phyloP scores from a whole-genome alignment of 2,113 vertebrate species.

The Pitta sordida region DNA sequence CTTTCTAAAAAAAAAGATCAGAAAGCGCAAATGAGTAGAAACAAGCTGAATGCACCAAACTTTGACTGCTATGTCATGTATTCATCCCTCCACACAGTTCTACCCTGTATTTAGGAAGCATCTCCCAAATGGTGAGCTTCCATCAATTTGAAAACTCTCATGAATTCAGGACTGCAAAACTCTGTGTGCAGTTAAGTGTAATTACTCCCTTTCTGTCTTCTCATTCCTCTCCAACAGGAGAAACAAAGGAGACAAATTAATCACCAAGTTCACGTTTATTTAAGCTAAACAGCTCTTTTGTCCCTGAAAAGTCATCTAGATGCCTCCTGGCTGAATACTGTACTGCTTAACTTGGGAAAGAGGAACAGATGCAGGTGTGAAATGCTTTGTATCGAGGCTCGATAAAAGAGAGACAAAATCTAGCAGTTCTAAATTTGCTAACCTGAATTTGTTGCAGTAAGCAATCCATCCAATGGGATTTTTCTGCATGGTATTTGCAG shows the following conservation, averaged over 20 bases:
- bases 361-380: neutral
- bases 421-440: neutral
- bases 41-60: neutral
- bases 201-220: neutral
- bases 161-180: neutral
- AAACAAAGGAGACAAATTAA: slow-evolving; percentile 16
- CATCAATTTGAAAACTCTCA: neutral
- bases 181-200: neutral
- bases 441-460: neutral
- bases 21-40: neutral
- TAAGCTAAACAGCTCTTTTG: neutral
- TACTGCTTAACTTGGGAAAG: neutral
- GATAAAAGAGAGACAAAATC: neutral
- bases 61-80: neutral
- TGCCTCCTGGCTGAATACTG: neutral
- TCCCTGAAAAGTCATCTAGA: neutral
- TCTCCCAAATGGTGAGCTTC: neutral
- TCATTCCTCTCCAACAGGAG: neutral
- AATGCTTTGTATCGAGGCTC: neutral
- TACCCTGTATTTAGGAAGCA: neutral
- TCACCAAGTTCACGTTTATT: slow-evolving; percentile 16
- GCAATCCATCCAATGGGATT: neutral
- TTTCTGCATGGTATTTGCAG: neutral
- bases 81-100: neutral
- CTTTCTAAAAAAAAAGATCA: neutral